phyloP scores from a whole-genome alignment of 2,113 vertebrate species.

The Larimichthys polyactis region DNA sequence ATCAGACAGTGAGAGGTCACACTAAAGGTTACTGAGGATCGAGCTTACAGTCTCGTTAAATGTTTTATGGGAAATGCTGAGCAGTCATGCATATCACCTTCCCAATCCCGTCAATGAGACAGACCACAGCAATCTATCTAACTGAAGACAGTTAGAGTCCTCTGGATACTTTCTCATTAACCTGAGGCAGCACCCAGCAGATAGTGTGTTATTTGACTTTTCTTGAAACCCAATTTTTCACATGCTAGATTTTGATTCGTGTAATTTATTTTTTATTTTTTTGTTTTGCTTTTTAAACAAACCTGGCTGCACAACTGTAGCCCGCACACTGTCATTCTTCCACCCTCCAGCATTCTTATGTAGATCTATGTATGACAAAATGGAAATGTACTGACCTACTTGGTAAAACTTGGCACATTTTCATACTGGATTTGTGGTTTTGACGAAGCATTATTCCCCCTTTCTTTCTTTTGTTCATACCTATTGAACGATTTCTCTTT shows the following conservation, averaged over 20 bases:
- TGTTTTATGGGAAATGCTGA: conserved; percentile 67
- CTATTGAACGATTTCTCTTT: not conserved
- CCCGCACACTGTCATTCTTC: not conserved
- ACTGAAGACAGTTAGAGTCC: conserved; percentile 33
- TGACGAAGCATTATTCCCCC: not conserved
- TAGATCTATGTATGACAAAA: not conserved
- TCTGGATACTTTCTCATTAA: conserved; percentile 41
- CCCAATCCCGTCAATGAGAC: conserved; percentile 45
- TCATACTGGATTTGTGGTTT: not conserved
- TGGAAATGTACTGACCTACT: no score
- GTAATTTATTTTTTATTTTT: not conserved
- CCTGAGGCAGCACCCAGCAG: not conserved
- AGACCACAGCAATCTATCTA: conserved; percentile 35
- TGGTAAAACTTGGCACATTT: no score
- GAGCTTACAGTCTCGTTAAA: conserved; percentile 69
- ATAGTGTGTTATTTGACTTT: conserved; percentile 16
- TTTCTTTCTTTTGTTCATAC: not conserved
- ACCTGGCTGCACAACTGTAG: not conserved
- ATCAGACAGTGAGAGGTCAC: conserved; percentile 65
- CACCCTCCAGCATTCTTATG: not conserved
- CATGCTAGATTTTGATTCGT: not conserved
- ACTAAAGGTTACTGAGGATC: conserved; percentile 59
- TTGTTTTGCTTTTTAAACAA: not conserved
- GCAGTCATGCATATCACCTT: conserved; percentile 58
- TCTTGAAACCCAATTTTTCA: not conserved